These are phyloP conservation scores for Platycercus adscitus DNA, from an alignment of 2,113 vertebrate genomes.

Conservation along the genomic window DNA sequence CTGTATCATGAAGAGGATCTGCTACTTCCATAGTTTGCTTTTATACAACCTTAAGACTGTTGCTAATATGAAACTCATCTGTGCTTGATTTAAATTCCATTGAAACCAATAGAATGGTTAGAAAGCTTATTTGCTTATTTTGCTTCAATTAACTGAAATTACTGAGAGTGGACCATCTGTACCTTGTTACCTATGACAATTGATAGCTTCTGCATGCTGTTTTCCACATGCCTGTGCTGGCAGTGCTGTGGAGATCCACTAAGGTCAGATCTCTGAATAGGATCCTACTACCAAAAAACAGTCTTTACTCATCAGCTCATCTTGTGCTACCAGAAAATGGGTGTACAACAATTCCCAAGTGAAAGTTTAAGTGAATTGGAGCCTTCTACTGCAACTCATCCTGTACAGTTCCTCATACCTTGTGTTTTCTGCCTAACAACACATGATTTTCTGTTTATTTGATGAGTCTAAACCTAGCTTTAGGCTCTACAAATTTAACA, in stretches of 20 bases:
- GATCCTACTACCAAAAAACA: neutral
- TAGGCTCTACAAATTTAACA: neutral
- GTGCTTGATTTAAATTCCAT: neutral
- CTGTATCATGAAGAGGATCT: neutral
- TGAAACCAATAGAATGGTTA: neutral
- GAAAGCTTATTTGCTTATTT: neutral
- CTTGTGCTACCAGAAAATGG: neutral
- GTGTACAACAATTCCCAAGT: neutral
- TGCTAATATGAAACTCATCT: neutral
- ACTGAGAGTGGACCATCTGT: neutral
- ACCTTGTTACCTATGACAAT: neutral
- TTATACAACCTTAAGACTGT: neutral
- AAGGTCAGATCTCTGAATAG: neutral
- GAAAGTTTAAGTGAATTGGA: neutral
- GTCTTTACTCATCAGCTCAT: too few species aligned
- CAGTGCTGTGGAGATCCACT: neutral
- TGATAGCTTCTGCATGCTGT: neutral
- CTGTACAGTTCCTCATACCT: neutral
- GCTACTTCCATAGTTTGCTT: neutral
- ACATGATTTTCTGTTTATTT: neutral
- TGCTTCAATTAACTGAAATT: neutral
- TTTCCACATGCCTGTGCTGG: neutral
- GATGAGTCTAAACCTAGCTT: neutral
- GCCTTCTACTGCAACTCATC: neutral
- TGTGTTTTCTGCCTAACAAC: neutral